Evolutionary conservation across 2,888 invertebrate species (phyloP), one percentile per base, ranked within the genome.

Genomic region (Zhuqinia jingwanae): DNA sequence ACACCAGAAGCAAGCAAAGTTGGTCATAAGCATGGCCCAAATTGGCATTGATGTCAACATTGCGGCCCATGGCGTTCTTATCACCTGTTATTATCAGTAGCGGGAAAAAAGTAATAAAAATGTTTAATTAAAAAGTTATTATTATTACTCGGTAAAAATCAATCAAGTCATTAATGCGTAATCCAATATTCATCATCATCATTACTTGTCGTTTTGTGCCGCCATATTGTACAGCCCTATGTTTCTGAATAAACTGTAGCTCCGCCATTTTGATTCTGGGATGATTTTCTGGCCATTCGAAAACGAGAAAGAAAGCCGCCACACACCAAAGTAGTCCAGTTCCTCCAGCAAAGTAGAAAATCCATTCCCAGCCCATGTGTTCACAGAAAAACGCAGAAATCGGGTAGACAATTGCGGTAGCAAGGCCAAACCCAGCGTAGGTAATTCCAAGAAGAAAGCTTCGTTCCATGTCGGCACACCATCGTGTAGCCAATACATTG

Each of bases 301-400:
- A 94, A 30, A 94, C 93, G 47, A 93, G 88, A 50, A 92, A 91
- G 90, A 92, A 92, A 92, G 94, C 93, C 20, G 92, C 89, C 0
- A 92, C 88, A 56, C 93, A 92, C 93, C 94, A 94, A 15, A 93
- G 42, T 5, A 93, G 75, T 53, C 93, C 93, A 22, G 92, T 88
- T 15, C 91, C 90, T 60, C 94, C 93, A 84, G 94, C 92, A 22
- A 94, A 92, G 91, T 95, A 95, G 92, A 95, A 95, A 3, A 94
- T 93, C 22, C 93, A 92, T 1, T 94, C 93, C 95, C 95, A 95
- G 17, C 95, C 94, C 2, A 93, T 93, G 86, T 93, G 93, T 85
- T 93, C 92, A 91, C 95, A 95, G 11, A 95, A 91, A 27, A 93
- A 92, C 36, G 94, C 94, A 3, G 94, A 93, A 27, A 95, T 88